Base-by-base conservation (phyloP, 1,140 invertebrate genomes). In the Vollenhovia emeryi region DNA sequence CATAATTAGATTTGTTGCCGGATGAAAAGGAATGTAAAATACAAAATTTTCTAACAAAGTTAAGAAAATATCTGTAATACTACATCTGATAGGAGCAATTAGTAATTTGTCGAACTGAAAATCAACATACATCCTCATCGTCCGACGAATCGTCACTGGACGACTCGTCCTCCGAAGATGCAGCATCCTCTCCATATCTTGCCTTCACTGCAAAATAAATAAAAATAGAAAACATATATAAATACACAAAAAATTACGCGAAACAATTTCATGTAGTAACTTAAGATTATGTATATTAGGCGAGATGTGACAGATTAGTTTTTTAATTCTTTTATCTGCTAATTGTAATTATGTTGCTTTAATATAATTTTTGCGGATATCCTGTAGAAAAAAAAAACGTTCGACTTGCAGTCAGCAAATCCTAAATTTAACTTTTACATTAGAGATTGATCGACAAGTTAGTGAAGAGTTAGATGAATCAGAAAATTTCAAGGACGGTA, bases 121-220 rank as follows among this genome's bases (percentile, higher is more conserved):
- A 40, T 21, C 59, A 30, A 69, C 66, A 87, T 94, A 96, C 95
- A 89, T 94, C 92, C 87, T 95, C 96, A 92, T 95, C 96, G 52
- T 95, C 95, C 62, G 96, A 96, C 3, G 95, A 95, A 82, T 94
- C 95, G 1, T 73, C 84, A 84, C 90, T 91, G 6, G 94, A 94
- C 40, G 94, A 94, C 40, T 93, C 92, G 3, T 94, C 95, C 76
- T 89, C 87, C 9, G 87, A 86, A 1, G 50, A 15, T 79, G 92
- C 91, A 36, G 94, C 92, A 71, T 95, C 93, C 86, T 89, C 95
- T 71, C 97, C 97, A 93, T 98, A 97, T 75, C 96, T 96, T 89
- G 96, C 96, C 95, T 97, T 98, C 52, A 97, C 97, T 98, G 84
- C 40, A 95, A 95, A 59, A 57, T 86, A 21, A 11, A 24, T 50